Conservation (phyloP, 2,113 vertebrate species). For the Delphinapterus leucas region DNA sequence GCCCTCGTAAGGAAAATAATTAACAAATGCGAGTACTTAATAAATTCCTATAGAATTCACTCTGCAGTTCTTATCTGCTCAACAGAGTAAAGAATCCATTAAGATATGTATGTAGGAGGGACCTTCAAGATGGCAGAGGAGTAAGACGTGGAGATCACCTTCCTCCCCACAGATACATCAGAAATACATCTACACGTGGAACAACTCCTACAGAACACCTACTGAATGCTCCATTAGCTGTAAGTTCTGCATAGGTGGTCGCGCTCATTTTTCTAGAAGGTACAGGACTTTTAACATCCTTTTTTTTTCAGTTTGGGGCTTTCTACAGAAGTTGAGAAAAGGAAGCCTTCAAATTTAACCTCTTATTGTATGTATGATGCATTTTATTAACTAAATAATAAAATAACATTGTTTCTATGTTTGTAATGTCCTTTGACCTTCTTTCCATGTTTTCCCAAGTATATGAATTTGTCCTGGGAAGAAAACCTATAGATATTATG, state of each 20-base stretch:
- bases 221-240: neutral
- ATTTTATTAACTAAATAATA: neutral
- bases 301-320: neutral
- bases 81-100: neutral
- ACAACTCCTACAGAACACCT: no score
- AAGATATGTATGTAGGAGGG: neutral
- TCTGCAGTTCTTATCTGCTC: neutral
- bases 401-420: neutral
- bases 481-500: neutral
- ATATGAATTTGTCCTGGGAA: neutral
- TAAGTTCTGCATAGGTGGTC: neutral
- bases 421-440: neutral
- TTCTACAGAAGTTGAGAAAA: neutral
- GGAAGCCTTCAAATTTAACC: neutral
- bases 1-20: neutral
- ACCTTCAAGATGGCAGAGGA: no score
- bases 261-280: neutral
- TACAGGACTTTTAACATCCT: neutral
- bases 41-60: neutral
- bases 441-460: neutral
- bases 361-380: neutral
- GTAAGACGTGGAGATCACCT: no score
- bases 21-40: neutral
- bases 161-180: no score
- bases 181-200: no score